These are phyloP conservation scores for Bemisia tabaci DNA, from an alignment of 1,140 invertebrate species.

Conservation along the genomic window DNA sequence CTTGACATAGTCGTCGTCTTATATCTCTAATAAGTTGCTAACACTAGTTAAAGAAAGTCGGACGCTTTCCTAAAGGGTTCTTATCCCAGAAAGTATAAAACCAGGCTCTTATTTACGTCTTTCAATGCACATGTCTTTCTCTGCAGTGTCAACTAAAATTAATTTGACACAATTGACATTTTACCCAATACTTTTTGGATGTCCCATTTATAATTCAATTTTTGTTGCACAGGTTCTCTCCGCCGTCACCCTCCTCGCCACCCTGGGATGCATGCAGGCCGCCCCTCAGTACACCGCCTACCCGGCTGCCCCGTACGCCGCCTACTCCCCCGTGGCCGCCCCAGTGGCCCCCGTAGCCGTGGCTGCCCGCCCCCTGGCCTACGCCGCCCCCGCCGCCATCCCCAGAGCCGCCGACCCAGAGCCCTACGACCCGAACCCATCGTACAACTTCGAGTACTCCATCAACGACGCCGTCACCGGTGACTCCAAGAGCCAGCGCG, in stretches of 20 bases:
- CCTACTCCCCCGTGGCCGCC: not conserved
- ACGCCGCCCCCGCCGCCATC: not conserved
- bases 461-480: not conserved
- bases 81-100: too few species aligned
- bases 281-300: not conserved
- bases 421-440: not conserved
- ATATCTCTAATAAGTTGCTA: too few species aligned
- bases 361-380: not conserved
- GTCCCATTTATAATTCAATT: too few species aligned
- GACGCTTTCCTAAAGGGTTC: too few species aligned
- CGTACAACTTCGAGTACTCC: not conserved
- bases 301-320: not conserved
- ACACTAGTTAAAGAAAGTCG: too few species aligned
- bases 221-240: not conserved
- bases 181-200: too few species aligned
- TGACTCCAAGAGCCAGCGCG: not conserved
- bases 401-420: not conserved
- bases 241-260: not conserved
- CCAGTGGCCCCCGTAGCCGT: too few species aligned
- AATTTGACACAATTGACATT: too few species aligned
- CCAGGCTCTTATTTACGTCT: too few species aligned
- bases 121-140: too few species aligned
- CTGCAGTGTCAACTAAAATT: too few species aligned
- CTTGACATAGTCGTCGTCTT: too few species aligned
- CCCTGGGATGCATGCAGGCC: not conserved